Percentiles rank a stretch among this genome's conserved stretches.
phyloP scores from a whole-genome alignment of 2,113 vertebrate genomes.

The Acrocephalus arundinaceus region DNA sequence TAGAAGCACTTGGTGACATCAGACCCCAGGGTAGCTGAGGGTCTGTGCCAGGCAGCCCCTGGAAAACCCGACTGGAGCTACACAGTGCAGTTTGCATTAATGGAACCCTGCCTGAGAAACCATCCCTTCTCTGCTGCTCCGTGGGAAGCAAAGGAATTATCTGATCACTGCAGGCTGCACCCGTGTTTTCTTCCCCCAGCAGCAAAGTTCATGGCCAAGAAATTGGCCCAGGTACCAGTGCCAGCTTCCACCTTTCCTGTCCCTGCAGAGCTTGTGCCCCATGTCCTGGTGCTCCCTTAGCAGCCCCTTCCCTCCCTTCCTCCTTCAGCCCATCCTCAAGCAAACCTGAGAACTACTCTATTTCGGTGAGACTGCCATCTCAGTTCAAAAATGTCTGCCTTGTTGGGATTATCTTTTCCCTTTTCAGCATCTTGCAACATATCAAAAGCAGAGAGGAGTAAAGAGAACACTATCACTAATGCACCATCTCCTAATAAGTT shows the following conservation, averaged over 20 bases:
- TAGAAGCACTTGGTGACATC: not conserved
- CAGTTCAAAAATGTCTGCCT: not conserved
- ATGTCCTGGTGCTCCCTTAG: not conserved
- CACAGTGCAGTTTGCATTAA: not conserved
- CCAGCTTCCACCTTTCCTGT: not conserved
- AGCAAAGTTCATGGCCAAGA: not conserved
- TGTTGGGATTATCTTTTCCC: not conserved
- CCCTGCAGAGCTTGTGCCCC: not conserved
- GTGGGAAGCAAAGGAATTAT: not conserved
- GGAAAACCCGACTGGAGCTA: fast-evolving
- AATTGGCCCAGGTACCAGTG: not conserved
- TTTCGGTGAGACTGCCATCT: not conserved
- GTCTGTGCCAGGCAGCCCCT: not conserved
- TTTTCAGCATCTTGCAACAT: not conserved
- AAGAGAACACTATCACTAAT: not conserved
- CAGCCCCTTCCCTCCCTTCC: not conserved
- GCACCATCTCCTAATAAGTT: not conserved
- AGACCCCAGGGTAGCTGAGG: not conserved
- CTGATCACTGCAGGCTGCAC: too few species aligned
- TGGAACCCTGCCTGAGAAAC: fast-evolving
- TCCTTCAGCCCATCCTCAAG: not conserved
- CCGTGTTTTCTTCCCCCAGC: fast-evolving
- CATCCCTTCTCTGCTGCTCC: not conserved
- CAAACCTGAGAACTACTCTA: not conserved
- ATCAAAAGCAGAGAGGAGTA: not conserved